These are phyloP conservation scores for Eupithecia pulchellata DNA, from an alignment of 2,888 invertebrate genomes.

Conservation along the genomic window DNA sequence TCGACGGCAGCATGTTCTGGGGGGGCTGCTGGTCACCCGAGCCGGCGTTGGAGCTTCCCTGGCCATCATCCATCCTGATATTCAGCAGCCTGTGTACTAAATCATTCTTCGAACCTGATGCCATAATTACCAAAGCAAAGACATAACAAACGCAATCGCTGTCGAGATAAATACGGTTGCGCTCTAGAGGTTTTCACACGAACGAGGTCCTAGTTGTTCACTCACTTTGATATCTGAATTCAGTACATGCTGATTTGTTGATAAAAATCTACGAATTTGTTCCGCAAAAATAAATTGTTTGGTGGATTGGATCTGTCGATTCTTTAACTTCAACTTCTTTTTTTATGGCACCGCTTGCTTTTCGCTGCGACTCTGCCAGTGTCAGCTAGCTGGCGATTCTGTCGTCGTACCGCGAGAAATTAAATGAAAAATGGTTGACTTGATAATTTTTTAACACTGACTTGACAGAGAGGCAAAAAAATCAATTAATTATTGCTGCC, in stretches of 20 bases:
- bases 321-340: no score
- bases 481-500: no score
- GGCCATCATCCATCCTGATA: conserved; percentile 65
- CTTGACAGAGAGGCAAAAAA: no score
- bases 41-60: conserved; percentile 41
- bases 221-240: background rate
- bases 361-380: no score
- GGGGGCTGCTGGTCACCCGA: conserved; percentile 72
- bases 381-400: no score
- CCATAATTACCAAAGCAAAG: conserved; percentile 59
- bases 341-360: no score
- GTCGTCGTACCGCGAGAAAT: background rate
- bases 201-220: background rate
- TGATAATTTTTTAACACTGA: no score
- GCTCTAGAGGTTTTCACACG: background rate
- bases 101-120: conserved; percentile 78
- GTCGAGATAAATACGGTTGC: background rate
- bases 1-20: conserved; percentile 83
- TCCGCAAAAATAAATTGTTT: background rate
- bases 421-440: no score
- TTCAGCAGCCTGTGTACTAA: conserved; percentile 72
- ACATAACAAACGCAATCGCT: conserved; percentile 60
- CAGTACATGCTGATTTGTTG: background rate
- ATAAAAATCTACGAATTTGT: background rate
- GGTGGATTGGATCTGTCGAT: background rate